Base-by-base conservation (phyloP, 2,113 vertebrate species). In the Fukomys damarensis region DNA sequence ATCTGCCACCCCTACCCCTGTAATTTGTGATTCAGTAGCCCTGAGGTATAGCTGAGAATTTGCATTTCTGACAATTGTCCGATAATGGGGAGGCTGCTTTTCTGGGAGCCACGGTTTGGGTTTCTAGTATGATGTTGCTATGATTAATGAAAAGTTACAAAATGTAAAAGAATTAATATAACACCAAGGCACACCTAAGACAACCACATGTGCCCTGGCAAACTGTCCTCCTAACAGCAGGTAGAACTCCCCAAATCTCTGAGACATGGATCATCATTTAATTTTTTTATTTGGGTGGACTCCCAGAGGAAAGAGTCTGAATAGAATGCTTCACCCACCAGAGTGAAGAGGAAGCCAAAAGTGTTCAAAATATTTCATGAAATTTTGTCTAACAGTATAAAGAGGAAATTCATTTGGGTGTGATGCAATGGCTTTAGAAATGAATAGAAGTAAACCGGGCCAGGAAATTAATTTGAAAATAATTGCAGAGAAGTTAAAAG, bases 391-490 rank as follows among this genome's bases (percentile, higher is more conserved):
- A 92, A 96, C 93, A 97, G 97, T 96, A 94, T 95, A 95, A 97
- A 96, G 86, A 94, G 97, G 95, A 97, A 98, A 93, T 90, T 98
- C 95, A 92, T 92, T 92, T 88, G 80, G 59, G 93, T 93, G 90
- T 95, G 93, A 96, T 59, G 86, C 76, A 88, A 66, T n/a, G 59
- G 35, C 65, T 79, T 49, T 6, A 97, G 97, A 92, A 95, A 92
- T 80, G 97, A 97, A 89, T 85, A 92, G 92, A 86, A 74, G 19
- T 80, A 49, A 95, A 96, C 41, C 20, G 72, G 97, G 96, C 95
- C 96, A 96, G 92, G 41, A 96, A 95, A 97, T 96, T 97, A 97
- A 96, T 92, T 63, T 87, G 84, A 83, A 94, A 83, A 93, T 96
- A 96, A 98, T 96, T 93, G 49, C 65, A 86, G 80, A 90, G 70